These are phyloP conservation scores for Serilophus lunatus DNA, from an alignment of 2,113 vertebrate species.

Conservation along the genomic window DNA sequence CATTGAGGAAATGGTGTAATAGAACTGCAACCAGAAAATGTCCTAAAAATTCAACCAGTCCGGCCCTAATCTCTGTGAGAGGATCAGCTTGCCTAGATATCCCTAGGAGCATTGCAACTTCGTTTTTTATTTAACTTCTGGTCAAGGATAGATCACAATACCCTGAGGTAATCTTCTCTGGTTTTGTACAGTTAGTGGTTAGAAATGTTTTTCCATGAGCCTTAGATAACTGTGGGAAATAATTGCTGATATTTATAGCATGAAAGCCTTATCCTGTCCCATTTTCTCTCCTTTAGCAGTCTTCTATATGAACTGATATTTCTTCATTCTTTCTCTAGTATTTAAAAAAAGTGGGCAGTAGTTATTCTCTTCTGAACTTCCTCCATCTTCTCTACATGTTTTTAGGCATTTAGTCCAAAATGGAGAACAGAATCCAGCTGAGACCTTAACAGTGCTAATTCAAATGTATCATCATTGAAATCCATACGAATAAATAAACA, in stretches of 20 bases:
- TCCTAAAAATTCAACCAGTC: not conserved
- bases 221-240: not conserved
- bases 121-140: not conserved
- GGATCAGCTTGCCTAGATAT: not conserved
- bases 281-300: not conserved
- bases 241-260: not conserved
- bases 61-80: not conserved
- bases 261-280: not conserved
- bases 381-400: not conserved
- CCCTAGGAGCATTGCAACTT: not conserved
- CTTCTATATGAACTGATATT: not conserved
- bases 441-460: not conserved
- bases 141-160: not conserved
- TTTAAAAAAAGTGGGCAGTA: not conserved
- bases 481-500: not conserved
- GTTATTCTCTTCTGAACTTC: not conserved
- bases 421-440: not conserved
- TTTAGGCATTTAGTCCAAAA: not conserved
- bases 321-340: not conserved
- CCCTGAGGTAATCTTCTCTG: not conserved
- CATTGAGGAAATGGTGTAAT: not conserved
- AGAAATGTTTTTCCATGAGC: not conserved
- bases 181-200: not conserved
- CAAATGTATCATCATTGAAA: not conserved
- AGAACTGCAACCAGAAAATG: not conserved